A percentile compares a stretch with the other conserved stretches of the same genome.
Conservation (phyloP, 2,797 vertebrate genomes). For the Danio tinwini region DNA sequence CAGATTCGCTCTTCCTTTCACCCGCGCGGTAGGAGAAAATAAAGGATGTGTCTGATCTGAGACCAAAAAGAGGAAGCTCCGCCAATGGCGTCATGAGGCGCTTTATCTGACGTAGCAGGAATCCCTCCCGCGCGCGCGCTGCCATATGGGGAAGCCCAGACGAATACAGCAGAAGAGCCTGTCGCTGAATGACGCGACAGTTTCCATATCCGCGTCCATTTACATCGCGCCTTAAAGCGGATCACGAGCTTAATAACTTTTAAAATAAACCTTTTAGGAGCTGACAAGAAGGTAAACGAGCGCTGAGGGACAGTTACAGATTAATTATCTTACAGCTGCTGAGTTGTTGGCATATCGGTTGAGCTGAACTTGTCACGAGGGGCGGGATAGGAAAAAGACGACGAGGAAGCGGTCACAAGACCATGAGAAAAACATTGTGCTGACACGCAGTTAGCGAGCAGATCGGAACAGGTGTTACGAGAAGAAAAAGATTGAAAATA, state of each 20-base stretch:
- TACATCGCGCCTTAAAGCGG: not conserved
- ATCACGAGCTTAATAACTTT: constrained; percentile 39
- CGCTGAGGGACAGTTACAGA: constrained; percentile 13
- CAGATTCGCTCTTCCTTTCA: constrained; percentile 13
- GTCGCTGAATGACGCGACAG: constrained; percentile 40
- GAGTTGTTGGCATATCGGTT: constrained; percentile 7
- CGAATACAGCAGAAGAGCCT: constrained; percentile 4
- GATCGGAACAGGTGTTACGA: constrained; percentile 18
- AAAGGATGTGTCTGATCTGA: constrained; percentile 32
- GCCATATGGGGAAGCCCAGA: constrained; percentile 58
- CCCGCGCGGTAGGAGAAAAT: constrained; percentile 40
- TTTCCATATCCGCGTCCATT: constrained; percentile 38
- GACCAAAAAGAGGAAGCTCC: constrained; percentile 29
- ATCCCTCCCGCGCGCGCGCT: constrained; percentile 45
- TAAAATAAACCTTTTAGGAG: constrained; percentile 38
- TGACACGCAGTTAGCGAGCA: constrained; percentile 14
- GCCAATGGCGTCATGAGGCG: constrained; percentile 29
- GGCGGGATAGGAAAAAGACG: constrained; percentile 35
- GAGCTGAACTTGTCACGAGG: constrained; percentile 16
- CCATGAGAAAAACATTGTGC: constrained; percentile 32
- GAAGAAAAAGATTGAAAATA: not conserved
- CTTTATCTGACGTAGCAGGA: constrained; percentile 55
- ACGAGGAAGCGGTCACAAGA: constrained; percentile 44
- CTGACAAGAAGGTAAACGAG: constrained; percentile 6
- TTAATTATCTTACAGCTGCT: constrained; percentile 32